Evolutionary conservation across 2,888 invertebrate genomes (phyloP).

Genomic region (Margaritifera margaritifera): DNA sequence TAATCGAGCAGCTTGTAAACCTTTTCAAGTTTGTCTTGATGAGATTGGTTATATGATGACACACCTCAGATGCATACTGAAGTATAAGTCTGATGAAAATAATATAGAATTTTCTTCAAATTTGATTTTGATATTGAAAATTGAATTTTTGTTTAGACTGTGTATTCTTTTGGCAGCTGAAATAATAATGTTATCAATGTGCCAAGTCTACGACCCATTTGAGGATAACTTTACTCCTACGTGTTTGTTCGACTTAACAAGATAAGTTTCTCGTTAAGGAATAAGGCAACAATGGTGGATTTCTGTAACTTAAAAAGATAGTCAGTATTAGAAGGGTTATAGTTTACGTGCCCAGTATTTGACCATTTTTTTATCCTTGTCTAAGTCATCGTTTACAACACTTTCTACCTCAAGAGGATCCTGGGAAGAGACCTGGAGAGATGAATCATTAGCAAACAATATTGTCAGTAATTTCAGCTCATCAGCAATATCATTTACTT

Average conservation of each 20-base stretch:
- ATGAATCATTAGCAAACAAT: slow-evolving; percentile 14
- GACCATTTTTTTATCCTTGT: background rate
- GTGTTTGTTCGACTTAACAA: slow-evolving; percentile 16
- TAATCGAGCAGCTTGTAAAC: too few relatives aligned
- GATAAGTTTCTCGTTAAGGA: slow-evolving; percentile 3
- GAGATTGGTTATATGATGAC: too few relatives aligned
- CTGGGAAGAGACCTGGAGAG: slow-evolving; percentile 6
- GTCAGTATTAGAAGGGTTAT: slow-evolving; percentile 14
- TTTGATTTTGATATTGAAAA: slow-evolving; percentile 8
- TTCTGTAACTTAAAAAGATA: slow-evolving; percentile 1
- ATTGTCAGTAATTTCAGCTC: slow-evolving; percentile 3
- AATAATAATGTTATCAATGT: slow-evolving; percentile 9
- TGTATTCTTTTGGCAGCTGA: slow-evolving; percentile 11
- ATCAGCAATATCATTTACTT: slow-evolving; percentile 15
- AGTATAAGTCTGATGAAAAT: slow-evolving; percentile 14
- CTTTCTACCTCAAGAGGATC: slow-evolving; percentile 5
- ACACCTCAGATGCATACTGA: slow-evolving; percentile 13
- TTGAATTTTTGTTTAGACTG: slow-evolving; percentile 13
- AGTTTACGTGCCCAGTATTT: slow-evolving; percentile 13
- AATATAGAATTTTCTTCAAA: slow-evolving; percentile 17
- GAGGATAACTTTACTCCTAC: slow-evolving; percentile 13
- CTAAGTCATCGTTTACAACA: slow-evolving; percentile 10
- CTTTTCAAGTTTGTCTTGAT: too few relatives aligned
- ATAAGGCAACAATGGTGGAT: background rate
- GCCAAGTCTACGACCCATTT: slow-evolving; percentile 10